These are phyloP conservation scores for Oxyruncus cristatus DNA, from an alignment of 2,113 vertebrate genomes.

Conservation along the genomic window DNA sequence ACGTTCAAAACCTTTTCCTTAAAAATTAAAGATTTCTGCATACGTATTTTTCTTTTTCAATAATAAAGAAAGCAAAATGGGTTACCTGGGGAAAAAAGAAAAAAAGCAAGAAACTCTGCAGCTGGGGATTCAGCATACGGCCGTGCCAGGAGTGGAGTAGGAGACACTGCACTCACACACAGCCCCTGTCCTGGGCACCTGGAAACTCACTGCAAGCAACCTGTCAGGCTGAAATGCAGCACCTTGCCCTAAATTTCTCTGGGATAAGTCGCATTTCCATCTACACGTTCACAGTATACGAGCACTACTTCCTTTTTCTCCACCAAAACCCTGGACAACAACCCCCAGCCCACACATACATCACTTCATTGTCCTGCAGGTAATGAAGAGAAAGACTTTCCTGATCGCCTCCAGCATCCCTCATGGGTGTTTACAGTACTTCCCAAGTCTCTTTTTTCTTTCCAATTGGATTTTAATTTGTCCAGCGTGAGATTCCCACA, in stretches of 20 bases:
- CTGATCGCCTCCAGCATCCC: accelerated
- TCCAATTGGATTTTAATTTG: background rate
- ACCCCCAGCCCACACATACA: background rate
- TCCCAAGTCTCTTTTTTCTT: background rate
- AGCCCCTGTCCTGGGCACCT: background rate
- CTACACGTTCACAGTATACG: accelerated
- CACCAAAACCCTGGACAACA: background rate
- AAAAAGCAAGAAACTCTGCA: background rate
- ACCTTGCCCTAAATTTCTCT: background rate
- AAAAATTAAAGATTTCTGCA: background rate
- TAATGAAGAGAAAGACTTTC: background rate
- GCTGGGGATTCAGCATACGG: background rate
- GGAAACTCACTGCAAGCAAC: background rate
- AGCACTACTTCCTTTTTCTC: background rate
- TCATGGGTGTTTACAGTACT: background rate
- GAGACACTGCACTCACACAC: background rate
- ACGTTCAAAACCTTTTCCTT: background rate
- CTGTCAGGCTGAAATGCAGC: background rate
- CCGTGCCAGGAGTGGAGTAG: background rate
- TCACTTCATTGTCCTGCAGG: accelerated
- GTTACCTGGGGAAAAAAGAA: background rate
- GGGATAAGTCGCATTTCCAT: background rate
- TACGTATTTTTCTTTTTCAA: background rate
- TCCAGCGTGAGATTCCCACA: background rate
- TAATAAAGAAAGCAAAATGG: background rate